Base-by-base conservation (phyloP, 2,113 vertebrate genomes). In the Camelus dromedarius region DNA sequence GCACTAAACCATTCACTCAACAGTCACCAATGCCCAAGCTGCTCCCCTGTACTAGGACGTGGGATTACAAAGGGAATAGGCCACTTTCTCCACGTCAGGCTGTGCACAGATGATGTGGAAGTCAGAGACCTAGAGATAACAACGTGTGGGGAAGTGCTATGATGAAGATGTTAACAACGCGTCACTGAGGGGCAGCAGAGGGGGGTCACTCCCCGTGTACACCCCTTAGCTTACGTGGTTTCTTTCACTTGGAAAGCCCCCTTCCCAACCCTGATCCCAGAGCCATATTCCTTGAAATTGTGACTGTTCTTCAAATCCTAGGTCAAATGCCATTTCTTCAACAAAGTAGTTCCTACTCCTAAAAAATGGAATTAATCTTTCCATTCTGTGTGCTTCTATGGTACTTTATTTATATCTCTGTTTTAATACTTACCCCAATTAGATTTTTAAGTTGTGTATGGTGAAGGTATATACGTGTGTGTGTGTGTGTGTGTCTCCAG, bases 331-430 rank as follows among this genome's bases (percentile, higher is more conserved):
- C 42, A 73, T 93, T 82, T 91, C 88, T 70, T 88, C 26, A 58
- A 73, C 3, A 81, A 94, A 79, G 42, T 16, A 69, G 48, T 85
- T 91, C 7, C 11, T 89, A 75, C 79, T 77, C 26, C 81, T 86
- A 93, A 22, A 93, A 54, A 32, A 3, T 48, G 19, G 22, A 84
- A 87, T 56, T 66, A 86, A 52, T 76, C n/a, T 81, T 90, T 52
- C 56, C 32, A 77, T 52, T 79, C 52, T 72, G 8, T 50, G n/a
- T 60, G 8, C 5, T 64, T 94, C 58, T 84, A 4, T 26, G 75
- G 79, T 54, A 76, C 58, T 80, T 56, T 60, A 67, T 86, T 92
- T 95, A 52, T 66, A 89, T 92, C 20, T 94, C 12, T 97, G 18
- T 81, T 79, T 93, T 72, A 76, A 87, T 9, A 67, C 67, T 93